Percentiles rank a stretch among this genome's conserved stretches.
These are phyloP conservation scores for Anseranas semipalmata DNA, from an alignment of 2,113 vertebrate genomes.

Conservation along the genomic window DNA sequence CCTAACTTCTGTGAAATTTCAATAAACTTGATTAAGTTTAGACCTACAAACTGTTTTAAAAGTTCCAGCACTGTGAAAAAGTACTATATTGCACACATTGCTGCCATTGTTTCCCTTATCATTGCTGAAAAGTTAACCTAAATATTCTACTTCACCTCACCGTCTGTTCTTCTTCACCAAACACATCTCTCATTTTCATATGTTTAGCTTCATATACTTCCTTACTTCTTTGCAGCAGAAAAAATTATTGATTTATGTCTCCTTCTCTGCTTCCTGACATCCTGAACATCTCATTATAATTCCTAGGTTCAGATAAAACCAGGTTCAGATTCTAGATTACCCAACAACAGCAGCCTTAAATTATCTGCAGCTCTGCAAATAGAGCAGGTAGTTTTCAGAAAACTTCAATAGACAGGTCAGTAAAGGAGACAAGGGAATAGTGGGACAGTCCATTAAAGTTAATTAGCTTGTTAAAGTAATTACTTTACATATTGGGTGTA, in stretches of 20 bases:
- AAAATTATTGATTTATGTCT: not conserved
- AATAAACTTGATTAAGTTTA: not conserved
- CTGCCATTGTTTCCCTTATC: not conserved
- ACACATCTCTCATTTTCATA: not conserved
- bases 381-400: not conserved
- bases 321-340: slow-evolving; percentile 9
- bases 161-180: not conserved
- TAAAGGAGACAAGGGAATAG: slow-evolving; percentile 14
- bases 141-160: not conserved
- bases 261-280: not conserved
- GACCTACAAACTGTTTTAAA: not conserved
- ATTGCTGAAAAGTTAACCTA: not conserved
- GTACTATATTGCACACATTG: not conserved
- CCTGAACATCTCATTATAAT: not conserved
- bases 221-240: not conserved
- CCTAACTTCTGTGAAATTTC: not conserved
- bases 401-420: slow-evolving; percentile 31
- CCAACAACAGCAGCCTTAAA: not conserved
- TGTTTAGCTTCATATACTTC: not conserved
- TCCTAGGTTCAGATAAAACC: not conserved
- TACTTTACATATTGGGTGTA: slow-evolving; percentile 33
- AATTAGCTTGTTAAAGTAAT: slow-evolving; percentile 54
- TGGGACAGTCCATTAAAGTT: slow-evolving; percentile 34
- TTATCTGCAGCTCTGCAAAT: slow-evolving; percentile 3
- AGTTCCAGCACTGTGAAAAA: not conserved